A percentile compares a stretch with the other conserved stretches of the same genome.
Evolutionary conservation across 1,140 invertebrate species (phyloP).

Genomic region (Drosophila tropicalis): DNA sequence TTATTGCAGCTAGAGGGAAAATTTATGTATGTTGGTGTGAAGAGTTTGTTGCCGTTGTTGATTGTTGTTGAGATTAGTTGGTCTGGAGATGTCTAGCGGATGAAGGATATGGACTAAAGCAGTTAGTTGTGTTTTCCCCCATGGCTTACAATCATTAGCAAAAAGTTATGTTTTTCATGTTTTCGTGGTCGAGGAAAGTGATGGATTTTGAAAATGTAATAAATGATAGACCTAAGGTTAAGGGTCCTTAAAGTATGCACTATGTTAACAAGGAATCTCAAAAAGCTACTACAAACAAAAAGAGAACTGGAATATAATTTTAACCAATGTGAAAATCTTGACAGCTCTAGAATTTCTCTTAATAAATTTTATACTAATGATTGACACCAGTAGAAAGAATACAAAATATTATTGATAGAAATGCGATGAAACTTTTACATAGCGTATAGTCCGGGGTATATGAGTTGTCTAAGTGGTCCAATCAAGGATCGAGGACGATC

Average conservation of each 20-base stretch:
- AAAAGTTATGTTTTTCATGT: slow-evolving; percentile 37
- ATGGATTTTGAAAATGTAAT: slow-evolving; percentile 23
- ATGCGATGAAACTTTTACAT: too few relatives aligned
- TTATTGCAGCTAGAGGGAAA: slow-evolving; percentile 28
- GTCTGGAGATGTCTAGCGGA: not conserved
- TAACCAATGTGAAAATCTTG: too few relatives aligned
- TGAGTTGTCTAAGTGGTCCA: too few relatives aligned
- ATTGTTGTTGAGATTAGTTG: slow-evolving; percentile 20
- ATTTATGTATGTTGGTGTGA: slow-evolving; percentile 34
- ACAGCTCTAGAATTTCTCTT: too few relatives aligned
- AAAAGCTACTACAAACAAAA: not conserved
- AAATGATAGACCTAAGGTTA: slow-evolving; percentile 36
- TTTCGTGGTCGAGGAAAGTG: slow-evolving; percentile 2
- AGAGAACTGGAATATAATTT: too few relatives aligned
- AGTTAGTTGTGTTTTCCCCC: slow-evolving; percentile 20
- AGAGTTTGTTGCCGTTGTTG: slow-evolving; percentile 27
- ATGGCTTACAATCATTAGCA: slow-evolving; percentile 71
- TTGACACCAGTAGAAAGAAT: too few relatives aligned
- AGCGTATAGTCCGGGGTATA: too few relatives aligned
- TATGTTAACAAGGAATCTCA: too few relatives aligned
- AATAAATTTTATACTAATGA: too few relatives aligned
- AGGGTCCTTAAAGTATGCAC: not conserved
- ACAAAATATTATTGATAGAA: too few relatives aligned
- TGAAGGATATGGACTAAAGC: not conserved
- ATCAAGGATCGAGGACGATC: too few relatives aligned